Evolutionary conservation across 2,888 invertebrate genomes (phyloP), one percentile per base, ranked within the genome.

Genomic region (Cheilosia vernalis): DNA sequence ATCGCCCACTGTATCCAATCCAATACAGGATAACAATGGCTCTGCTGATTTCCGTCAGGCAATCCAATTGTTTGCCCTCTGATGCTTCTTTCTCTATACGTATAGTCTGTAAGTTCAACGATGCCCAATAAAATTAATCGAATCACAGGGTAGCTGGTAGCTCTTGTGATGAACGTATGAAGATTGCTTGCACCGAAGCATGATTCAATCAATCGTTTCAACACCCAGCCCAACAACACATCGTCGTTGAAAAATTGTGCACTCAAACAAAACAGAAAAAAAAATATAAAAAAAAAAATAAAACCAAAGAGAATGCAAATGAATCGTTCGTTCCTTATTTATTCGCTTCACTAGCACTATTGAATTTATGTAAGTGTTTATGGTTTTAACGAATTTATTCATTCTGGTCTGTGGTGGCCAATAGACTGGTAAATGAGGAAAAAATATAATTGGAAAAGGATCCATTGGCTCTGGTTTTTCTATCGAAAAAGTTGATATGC

Each of bases 161-260:
- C 70, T 40, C 66, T 37, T 42, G 66, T 76, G 80, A 80, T 85
- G 70, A 76, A 80, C 80, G 76, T 55, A 84, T 66, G 55, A 70
- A 80, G 64, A 80, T 70, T 80, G 69, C 60, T 70, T 85, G 33
- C 74, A 80, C 30, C 55, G 53, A 69, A 69, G 79, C 74, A 74
- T 85, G 76, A 85, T 80, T 85, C 84, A 85, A 85, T 85, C 84
- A 85, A 80, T 85, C 80, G 69, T 70, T 76, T 85, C 70, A 80
- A 80, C 84, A 80, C 74, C 51, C 80, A 74, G 69, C 60, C 37
- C 37, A 84, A 74, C 84, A 47, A 47, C 51, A 85, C 66, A 60
- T 80, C 70, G 42, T 58, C 73, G 60, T 69, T 73, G 37, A 13
- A 58, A 70, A 78, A 84, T 60, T 40, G 74, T 78, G 72, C 82